Evolutionary conservation across 2,797 vertebrate genomes (phyloP), one percentile per base, ranked within the genome.

Genomic region (Propithecus deckenii): DNA sequence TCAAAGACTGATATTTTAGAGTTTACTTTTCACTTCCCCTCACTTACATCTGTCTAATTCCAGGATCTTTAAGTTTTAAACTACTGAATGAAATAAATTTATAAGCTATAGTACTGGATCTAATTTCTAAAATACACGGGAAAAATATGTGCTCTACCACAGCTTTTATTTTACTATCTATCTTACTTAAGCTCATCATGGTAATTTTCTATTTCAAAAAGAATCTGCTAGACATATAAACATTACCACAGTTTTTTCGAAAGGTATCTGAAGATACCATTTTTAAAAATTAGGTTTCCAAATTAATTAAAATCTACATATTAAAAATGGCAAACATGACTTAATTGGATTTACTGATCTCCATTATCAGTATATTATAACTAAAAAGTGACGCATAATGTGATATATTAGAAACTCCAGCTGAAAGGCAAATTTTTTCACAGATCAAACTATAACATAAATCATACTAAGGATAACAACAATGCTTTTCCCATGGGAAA

Each of bases 1-100:
- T 94, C n/a, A 41, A 96, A n/a, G 94, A 96, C 93, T 55, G 91
- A 88, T 52, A 96, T 61, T 97, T 96, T 96, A 86, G 89, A 13
- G 0, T 69, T 69, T 48, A 25, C 69, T 90, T 96, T 90, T 84
- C 89, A 55, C 75, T 86, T 41, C 28, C 32, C 18, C 32, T 15
- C 12, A 20, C 28, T 71, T 41, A 38, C 28, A 59, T 88, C 20
- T 75, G 5, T 89, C 30, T 87, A 88, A 95, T 63, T 95, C 43
- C 81, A 96, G 80, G 79, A 48, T 0, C 1, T 2, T 92, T 89
- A 80, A 55, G 63, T 91, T 93, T 1, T 88, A 92, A 95, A 76
- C 80, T 84, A 94, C 5, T 38, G 12, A 95, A 88, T 90, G 59
- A 76, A 97, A 91, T 63, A 61, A 35, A 72, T 86, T 78, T 85